phyloP scores from a whole-genome alignment of 1,140 invertebrate genomes.

The Bombus waltoni region DNA sequence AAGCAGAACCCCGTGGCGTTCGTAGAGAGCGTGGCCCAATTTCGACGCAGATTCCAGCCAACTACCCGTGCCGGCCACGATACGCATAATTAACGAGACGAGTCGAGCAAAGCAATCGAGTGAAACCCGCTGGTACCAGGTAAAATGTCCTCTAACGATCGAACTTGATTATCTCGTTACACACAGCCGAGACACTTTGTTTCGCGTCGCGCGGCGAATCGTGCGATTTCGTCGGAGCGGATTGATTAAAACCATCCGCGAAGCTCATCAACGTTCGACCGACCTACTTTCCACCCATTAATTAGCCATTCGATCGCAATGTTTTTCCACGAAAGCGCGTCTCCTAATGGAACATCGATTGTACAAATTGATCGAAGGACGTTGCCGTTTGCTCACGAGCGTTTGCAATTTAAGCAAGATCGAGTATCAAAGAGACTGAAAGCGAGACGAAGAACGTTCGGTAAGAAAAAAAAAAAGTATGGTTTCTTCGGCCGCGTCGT shows the following conservation, averaged over 20 bases:
- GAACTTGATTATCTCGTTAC: slow-evolving; percentile 10
- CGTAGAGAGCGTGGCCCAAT: not conserved
- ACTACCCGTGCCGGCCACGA: not conserved
- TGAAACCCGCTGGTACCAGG: not conserved
- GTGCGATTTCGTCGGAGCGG: not conserved
- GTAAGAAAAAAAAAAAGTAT: too few relatives aligned
- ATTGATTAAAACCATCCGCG: slow-evolving; percentile 1
- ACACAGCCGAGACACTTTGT: not conserved
- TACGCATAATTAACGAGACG: slow-evolving; percentile 28
- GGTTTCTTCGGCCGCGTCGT: not conserved
- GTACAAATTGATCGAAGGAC: not conserved
- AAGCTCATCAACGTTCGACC: slow-evolving; percentile 2
- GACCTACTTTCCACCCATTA: slow-evolving; percentile 18
- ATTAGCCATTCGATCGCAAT: not conserved
- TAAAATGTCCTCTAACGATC: slow-evolving; percentile 22
- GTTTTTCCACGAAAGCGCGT: not conserved
- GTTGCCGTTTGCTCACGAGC: not conserved
- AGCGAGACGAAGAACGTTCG: not conserved
- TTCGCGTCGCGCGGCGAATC: not conserved
- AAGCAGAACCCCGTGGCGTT: not conserved
- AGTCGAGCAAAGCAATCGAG: not conserved
- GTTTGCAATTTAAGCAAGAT: not conserved
- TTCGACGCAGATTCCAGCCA: not conserved
- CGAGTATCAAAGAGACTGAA: not conserved
- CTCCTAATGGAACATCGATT: not conserved